phyloP scores from a whole-genome alignment of 2,113 vertebrate genomes.

The Hirundichthys speculiger region DNA sequence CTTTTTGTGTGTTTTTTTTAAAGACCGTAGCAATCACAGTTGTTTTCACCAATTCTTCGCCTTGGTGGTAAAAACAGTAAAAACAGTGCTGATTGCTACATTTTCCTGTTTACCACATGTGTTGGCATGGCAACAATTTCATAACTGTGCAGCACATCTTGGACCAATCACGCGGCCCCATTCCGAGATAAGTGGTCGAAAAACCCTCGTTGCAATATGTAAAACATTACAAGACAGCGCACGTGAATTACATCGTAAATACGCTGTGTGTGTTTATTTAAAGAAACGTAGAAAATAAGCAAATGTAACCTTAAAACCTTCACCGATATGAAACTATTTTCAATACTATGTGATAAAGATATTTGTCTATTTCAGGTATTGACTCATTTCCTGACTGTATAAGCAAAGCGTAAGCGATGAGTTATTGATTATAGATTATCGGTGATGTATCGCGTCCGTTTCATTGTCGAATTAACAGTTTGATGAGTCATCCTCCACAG shows the following conservation, averaged over 20 bases:
- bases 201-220: constrained; percentile 21
- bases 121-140: constrained; percentile 26
- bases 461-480: constrained; percentile 42
- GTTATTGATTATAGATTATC: constrained; percentile 17
- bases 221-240: not conserved
- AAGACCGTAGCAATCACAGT: not conserved
- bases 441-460: constrained; percentile 20
- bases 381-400: not conserved
- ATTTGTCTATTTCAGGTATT: not conserved
- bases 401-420: constrained; percentile 1
- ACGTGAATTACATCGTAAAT: too few relatives aligned
- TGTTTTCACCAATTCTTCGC: constrained; percentile 1
- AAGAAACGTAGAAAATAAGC: too few relatives aligned
- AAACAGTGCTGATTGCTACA: constrained; percentile 5
- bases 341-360: too few relatives aligned
- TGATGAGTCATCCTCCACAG: constrained; percentile 55
- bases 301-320: too few relatives aligned
- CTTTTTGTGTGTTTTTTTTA: not conserved
- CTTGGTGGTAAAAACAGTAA: too few relatives aligned
- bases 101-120: constrained; percentile 35
- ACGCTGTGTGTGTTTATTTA: too few relatives aligned
- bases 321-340: too few relatives aligned
- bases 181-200: constrained; percentile 12
- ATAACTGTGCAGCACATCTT: constrained; percentile 49
- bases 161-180: constrained; percentile 25